phyloP scores from a whole-genome alignment of 1,140 invertebrate species.

The Pygmarrhopalites habei region DNA sequence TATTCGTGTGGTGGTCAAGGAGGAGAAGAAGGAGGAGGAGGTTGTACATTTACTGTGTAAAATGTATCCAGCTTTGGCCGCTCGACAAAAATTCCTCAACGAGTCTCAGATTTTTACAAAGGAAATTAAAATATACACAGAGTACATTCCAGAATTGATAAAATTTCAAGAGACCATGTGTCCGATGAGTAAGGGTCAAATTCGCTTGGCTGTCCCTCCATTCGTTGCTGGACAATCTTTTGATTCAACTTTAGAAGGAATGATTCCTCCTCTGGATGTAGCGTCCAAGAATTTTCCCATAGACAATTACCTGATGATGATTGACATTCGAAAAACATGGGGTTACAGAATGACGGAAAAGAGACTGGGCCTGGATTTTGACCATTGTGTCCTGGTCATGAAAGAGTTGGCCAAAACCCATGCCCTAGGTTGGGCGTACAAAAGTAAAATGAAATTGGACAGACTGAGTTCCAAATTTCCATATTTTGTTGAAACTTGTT shows the following conservation, averaged over 20 bases:
- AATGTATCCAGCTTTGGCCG: slow-evolving; percentile 17
- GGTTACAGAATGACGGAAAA: slow-evolving; percentile 53
- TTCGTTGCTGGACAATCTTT: slow-evolving; percentile 17
- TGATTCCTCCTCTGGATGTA: not conserved
- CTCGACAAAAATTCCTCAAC: slow-evolving; percentile 19
- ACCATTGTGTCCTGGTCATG: slow-evolving; percentile 49
- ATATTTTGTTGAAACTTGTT: not conserved
- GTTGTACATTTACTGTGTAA: slow-evolving; percentile 15
- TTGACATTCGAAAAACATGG: slow-evolving; percentile 37
- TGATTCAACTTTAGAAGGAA: not conserved
- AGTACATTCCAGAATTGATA: slow-evolving; percentile 11
- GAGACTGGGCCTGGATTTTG: slow-evolving; percentile 48
- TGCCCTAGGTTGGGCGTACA: slow-evolving; percentile 59
- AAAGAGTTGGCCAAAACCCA: slow-evolving; percentile 59
- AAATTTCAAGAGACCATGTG: slow-evolving; percentile 9
- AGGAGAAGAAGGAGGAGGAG: not conserved
- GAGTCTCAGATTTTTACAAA: slow-evolving; percentile 22
- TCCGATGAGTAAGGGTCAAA: not conserved
- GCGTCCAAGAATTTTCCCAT: not conserved
- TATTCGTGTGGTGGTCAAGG: too few relatives aligned
- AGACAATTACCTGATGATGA: slow-evolving; percentile 25
- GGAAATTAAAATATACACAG: slow-evolving; percentile 16
- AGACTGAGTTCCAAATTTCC: slow-evolving; percentile 2
- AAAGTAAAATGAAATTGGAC: slow-evolving; percentile 49
- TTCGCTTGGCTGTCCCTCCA: not conserved